Evolutionary conservation across 1,140 invertebrate genomes (phyloP).

Genomic region (Drosophila murphyi): DNA sequence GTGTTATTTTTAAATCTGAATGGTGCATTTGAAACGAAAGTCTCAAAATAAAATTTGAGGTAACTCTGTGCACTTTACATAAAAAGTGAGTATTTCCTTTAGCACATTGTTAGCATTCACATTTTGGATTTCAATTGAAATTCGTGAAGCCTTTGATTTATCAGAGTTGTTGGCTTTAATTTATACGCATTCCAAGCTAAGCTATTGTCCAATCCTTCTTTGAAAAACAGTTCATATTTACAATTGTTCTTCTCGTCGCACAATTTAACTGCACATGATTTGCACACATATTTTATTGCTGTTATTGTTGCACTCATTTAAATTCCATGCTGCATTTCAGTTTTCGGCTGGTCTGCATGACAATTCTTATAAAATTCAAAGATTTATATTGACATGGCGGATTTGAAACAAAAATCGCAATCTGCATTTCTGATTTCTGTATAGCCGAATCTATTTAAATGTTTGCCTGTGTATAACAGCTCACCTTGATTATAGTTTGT

Average conservation of each 20-base stretch:
- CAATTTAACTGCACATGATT: slow-evolving; percentile 49
- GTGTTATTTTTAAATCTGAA: slow-evolving; percentile 17
- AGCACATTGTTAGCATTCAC: background rate
- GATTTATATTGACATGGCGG: slow-evolving; percentile 23
- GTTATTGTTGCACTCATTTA: slow-evolving; percentile 55
- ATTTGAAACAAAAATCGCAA: slow-evolving; percentile 5
- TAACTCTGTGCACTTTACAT: background rate
- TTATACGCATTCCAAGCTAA: slow-evolving; percentile 5
- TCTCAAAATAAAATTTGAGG: background rate
- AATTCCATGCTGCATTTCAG: slow-evolving; percentile 53
- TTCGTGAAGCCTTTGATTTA: background rate
- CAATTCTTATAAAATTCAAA: slow-evolving; percentile 8
- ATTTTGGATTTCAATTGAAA: slow-evolving; percentile 17
- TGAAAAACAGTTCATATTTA: slow-evolving; percentile 20
- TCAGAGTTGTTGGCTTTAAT: slow-evolving; percentile 1
- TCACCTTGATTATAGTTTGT: slow-evolving; percentile 41
- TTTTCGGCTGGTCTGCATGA: background rate
- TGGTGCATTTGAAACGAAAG: background rate
- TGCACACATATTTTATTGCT: slow-evolving; percentile 50
- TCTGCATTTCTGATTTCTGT: background rate
- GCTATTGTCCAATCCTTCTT: background rate
- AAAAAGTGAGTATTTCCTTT: background rate
- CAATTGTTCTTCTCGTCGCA: slow-evolving; percentile 29
- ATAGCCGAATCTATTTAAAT: background rate
- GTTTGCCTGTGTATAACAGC: slow-evolving; percentile 16